phyloP scores from a whole-genome alignment of 92 coral and sea anemone species.

The Palythoa caribaeorum region DNA sequence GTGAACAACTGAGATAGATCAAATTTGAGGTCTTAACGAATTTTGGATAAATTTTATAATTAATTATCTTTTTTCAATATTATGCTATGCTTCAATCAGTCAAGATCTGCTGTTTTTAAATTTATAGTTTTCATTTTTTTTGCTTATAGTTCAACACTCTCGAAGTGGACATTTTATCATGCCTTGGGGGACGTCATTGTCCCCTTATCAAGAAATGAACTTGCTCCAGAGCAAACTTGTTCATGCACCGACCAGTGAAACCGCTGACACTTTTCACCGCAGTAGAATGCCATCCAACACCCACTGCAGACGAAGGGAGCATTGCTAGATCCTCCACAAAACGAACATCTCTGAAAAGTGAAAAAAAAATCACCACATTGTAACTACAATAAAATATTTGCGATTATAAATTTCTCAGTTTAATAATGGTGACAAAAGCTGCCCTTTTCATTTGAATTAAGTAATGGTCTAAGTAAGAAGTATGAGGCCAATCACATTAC shows the following conservation, averaged over 20 bases:
- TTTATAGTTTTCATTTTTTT: background rate
- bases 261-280: constrained; percentile 44
- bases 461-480: too few relatives aligned
- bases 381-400: background rate
- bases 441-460: too few relatives aligned
- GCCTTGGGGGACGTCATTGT: constrained; percentile 26
- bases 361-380: background rate
- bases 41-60: too few relatives aligned
- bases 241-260: constrained; percentile 40
- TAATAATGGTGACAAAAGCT: too few relatives aligned
- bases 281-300: constrained; percentile 40
- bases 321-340: background rate
- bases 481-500: too few relatives aligned
- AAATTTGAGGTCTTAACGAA: too few relatives aligned
- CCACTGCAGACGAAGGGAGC: constrained; percentile 41
- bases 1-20: too few relatives aligned
- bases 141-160: too few relatives aligned
- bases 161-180: background rate
- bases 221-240: constrained; percentile 26
- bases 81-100: too few relatives aligned
- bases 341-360: constrained; percentile 21
- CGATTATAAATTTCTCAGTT: too few relatives aligned
- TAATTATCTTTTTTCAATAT: too few relatives aligned
- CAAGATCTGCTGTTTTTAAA: background rate
- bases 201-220: constrained; percentile 19